A percentile compares a stretch with the other conserved stretches of the same genome.
Evolutionary conservation across 2,113 vertebrate genomes (phyloP).

Genomic region (Pterocles orientalis): DNA sequence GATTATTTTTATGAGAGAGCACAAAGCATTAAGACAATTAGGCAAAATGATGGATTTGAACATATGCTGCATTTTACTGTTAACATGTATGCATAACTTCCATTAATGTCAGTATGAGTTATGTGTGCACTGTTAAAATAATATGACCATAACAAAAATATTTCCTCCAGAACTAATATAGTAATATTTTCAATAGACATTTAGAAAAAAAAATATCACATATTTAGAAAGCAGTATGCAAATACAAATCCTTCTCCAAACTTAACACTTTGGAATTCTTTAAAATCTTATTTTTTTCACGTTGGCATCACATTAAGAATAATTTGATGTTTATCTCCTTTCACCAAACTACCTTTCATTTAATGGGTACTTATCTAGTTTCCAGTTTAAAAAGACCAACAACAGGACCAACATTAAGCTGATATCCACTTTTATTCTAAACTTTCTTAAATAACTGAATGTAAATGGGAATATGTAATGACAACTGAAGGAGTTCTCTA

Average conservation of each 20-base stretch:
- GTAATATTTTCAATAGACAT: constrained; percentile 56
- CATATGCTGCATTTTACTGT: constrained; percentile 33
- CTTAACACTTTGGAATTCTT: constrained; percentile 15
- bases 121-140: constrained; percentile 9
- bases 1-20: not conserved
- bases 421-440: constrained; percentile 40
- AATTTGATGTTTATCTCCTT: constrained; percentile 38
- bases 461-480: not conserved
- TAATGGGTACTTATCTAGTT: constrained; percentile 40
- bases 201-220: not conserved
- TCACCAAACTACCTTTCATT: constrained; percentile 3
- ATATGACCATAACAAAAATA: constrained; percentile 30
- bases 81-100: constrained; percentile 5
- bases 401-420: constrained; percentile 13
- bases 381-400: constrained; percentile 40
- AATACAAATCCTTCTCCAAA: not conserved
- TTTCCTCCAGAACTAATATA: constrained; percentile 45
- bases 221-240: not conserved
- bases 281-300: constrained; percentile 47
- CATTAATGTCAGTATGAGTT: constrained; percentile 55
- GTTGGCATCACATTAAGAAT: constrained; percentile 24
- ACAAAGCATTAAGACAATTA: constrained; percentile 26
- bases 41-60: constrained; percentile 57
- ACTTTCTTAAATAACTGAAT: constrained; percentile 56
- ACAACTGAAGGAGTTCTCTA: constrained; percentile 45